Percentiles rank a stretch among this genome's conserved stretches.
phyloP scores from a whole-genome alignment of 1,140 invertebrate genomes.

The Drosophila kurseongensis region DNA sequence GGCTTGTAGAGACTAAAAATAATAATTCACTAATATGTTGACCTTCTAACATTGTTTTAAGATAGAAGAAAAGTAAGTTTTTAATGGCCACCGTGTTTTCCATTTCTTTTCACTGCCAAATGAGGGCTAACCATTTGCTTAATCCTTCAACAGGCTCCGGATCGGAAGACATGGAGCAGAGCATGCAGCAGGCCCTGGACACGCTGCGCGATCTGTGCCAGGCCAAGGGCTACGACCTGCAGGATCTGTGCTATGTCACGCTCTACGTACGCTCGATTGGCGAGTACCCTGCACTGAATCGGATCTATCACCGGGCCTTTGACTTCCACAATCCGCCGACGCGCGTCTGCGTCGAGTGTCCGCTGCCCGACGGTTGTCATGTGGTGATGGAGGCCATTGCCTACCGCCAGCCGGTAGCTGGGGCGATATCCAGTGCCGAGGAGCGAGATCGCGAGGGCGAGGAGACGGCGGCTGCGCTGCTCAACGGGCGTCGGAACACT shows the following conservation, averaged over 20 bases:
- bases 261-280: constrained; percentile 93
- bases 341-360: constrained; percentile 94
- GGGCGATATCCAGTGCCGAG: constrained; percentile 47
- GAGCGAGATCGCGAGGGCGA: constrained; percentile 47
- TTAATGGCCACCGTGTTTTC: constrained; percentile 3
- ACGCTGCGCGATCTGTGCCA: constrained; percentile 59
- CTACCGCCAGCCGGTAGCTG: constrained; percentile 85
- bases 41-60: too few species aligned
- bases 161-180: constrained; percentile 54
- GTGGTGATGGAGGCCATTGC: constrained; percentile 92
- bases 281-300: constrained; percentile 91
- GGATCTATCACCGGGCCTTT: constrained; percentile 90
- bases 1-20: too few species aligned
- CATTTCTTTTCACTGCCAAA: not conserved
- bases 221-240: constrained; percentile 86
- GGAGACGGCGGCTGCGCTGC: constrained; percentile 44
- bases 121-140: not conserved
- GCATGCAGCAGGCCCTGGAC: constrained; percentile 73
- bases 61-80: not conserved
- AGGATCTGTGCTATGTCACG: constrained; percentile 91
- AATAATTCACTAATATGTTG: too few species aligned
- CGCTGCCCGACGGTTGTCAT: constrained; percentile 89
- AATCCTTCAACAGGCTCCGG: constrained; percentile 52
- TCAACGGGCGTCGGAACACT: constrained; percentile 85
- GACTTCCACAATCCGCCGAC: constrained; percentile 93